Base-by-base conservation (phyloP, 2,888 invertebrate genomes). In the Drosophila birchii region DNA sequence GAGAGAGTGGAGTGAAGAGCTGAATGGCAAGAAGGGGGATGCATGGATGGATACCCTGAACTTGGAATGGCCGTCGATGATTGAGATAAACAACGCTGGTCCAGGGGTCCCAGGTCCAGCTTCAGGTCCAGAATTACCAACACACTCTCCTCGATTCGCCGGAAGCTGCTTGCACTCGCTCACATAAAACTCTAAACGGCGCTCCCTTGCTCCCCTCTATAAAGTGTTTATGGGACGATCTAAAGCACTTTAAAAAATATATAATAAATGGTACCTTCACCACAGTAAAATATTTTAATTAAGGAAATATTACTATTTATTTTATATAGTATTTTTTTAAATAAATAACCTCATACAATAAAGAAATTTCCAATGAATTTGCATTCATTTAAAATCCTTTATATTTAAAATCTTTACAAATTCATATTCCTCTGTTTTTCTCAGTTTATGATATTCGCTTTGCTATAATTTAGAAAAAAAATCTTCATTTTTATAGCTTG, bases 11-110 rank as follows among this genome's bases (percentile, higher is more conserved):
- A 67, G 51, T 51, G 51, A 72, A 34, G 32, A 20, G 8, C 8
- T 2, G 20, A 38, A 51, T 26, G 12, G 11, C 43, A n/a, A 32
- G 34, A 7, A 5, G 11, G 5, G 14, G 44, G 47, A 2, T n/a
- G n/a, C n/a, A 16, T 39, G 36, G 18, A 51, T 18, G 64, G 64
- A 26, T 64, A 67, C 86, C 79, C 76, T 87, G 83, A 79, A 81
- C 80, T 80, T 79, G 73, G 70, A 78, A 81, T 73, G 75, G 75
- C 72, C 78, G 76, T 70, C 83, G 85, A 85, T 85, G 85, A 85
- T 87, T 87, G 86, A 82, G 87, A 85, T 85, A 80, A 85, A 85
- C 86, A 87, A 63, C 70, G 70, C 78, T 29, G 47, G 47, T 47
- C 43, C 43, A 43, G 11, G 38, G 11, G 38, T 16, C 5, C 41